These are phyloP conservation scores for Troides aeacus DNA, from an alignment of 2,888 invertebrate genomes.

Conservation along the genomic window DNA sequence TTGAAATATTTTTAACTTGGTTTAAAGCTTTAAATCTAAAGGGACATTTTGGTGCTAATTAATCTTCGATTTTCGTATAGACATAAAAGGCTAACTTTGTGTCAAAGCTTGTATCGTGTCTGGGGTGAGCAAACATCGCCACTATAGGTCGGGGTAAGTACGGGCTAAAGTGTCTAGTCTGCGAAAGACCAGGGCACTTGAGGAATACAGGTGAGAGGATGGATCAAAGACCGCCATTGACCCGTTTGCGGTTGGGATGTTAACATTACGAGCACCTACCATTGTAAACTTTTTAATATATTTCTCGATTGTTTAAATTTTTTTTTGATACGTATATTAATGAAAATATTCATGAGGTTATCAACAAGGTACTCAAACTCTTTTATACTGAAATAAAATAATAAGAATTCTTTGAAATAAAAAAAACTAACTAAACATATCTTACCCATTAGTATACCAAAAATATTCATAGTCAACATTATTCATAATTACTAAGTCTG, in stretches of 20 bases:
- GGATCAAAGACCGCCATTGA: slow-evolving; percentile 75
- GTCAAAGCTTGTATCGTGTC: slow-evolving; percentile 36
- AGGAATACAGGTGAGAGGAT: slow-evolving; percentile 64
- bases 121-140: slow-evolving; percentile 56
- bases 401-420: too few species aligned
- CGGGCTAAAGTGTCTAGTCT: slow-evolving; percentile 61
- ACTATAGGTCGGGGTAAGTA: slow-evolving; percentile 50
- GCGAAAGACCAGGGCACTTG: slow-evolving; percentile 63
- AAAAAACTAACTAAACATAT: too few species aligned
- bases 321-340: not conserved
- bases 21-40: too few species aligned
- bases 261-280: slow-evolving; percentile 51
- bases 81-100: slow-evolving; percentile 6
- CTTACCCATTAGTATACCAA: too few species aligned
- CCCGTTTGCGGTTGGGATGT: slow-evolving; percentile 60
- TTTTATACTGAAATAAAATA: too few species aligned
- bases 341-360: not conserved
- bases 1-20: too few species aligned
- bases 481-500: too few species aligned
- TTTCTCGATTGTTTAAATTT: not conserved
- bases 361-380: too few species aligned
- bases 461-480: too few species aligned
- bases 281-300: slow-evolving; percentile 32
- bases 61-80: too few species aligned
- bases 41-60: too few species aligned